Evolutionary conservation across 2,797 vertebrate species (phyloP), one percentile per base, ranked within the genome.

Genomic region (Micromesistius poutassou): DNA sequence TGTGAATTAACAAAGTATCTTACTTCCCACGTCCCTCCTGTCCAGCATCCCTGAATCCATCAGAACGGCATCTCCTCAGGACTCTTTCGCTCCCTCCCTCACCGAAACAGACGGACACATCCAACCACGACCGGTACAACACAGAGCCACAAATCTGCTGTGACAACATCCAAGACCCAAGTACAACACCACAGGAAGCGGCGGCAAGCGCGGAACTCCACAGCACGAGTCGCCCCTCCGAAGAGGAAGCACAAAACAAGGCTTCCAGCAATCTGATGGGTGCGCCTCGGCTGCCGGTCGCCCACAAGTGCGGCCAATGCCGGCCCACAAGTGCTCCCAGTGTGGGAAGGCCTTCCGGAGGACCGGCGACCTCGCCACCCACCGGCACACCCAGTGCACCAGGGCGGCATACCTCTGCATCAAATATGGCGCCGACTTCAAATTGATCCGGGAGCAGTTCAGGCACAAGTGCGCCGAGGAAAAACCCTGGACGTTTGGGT

Each of bases 261-360:
- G 8, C 73, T 10, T 75, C 82, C 22, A 50, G 35, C 70, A 74
- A 74, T 10, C 30, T 22, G 16, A 77, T 46, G 0, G 13, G 62
- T 0, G 62, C 76, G 22, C 79, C 79, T 0, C 81, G 79, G 50
- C 71, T 50, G 72, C 85, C 88, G 68, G 87, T 89, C 25, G 88
- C 86, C 25, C 88, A 91, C 73, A 89, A 81, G 81, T 91, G 90
- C 25, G 0, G 72, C 40, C 84, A 88, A 1, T 91, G 90, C 66
- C 85, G 78, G 38, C 90, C 14, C 89, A 89, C 78, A 87, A 88
- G 79, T 91, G 88, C 76, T 87, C 90, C 25, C 87, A 91, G 80
- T 91, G 90, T 0, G 86, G 83, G 5, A 91, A 90, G 74, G 81
- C 85, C 31, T 91, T 89, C 22, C 80, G 85, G 55, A 86, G 72